Evolutionary conservation across 2,113 vertebrate species (phyloP).

Genomic region (Xenotilapia leptura): DNA sequence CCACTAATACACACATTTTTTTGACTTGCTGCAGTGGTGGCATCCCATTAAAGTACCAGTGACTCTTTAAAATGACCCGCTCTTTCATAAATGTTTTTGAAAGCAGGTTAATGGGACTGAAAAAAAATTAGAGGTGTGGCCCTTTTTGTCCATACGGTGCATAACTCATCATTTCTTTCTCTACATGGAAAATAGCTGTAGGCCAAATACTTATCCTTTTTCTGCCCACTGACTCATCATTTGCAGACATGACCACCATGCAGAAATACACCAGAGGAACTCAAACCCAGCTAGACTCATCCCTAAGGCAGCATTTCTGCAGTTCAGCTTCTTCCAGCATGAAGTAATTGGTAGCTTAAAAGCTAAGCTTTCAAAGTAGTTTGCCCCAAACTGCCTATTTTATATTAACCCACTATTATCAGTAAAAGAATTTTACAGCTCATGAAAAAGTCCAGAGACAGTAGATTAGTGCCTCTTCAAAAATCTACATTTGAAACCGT

Average conservation of each 20-base stretch:
- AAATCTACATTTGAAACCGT: neutral
- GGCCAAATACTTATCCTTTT: neutral
- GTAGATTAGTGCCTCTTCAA: neutral
- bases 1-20: neutral
- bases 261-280: neutral
- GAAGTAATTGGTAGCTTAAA: neutral
- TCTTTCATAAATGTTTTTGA: neutral
- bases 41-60: neutral
- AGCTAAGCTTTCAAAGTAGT: neutral
- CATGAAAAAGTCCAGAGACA: neutral
- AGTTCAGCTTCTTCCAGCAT: neutral
- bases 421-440: neutral
- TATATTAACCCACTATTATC: neutral
- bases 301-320: neutral
- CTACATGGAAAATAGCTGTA: neutral
- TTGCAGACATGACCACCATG: neutral
- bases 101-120: neutral
- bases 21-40: neutral
- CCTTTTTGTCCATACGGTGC: neutral
- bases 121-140: neutral
- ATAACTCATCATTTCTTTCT: neutral
- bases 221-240: neutral
- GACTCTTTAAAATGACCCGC: neutral
- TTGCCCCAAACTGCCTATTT: neutral
- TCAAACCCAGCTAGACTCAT: neutral